Evolutionary conservation across 2,888 invertebrate genomes (phyloP).

Genomic region (Abrostola triplasia): DNA sequence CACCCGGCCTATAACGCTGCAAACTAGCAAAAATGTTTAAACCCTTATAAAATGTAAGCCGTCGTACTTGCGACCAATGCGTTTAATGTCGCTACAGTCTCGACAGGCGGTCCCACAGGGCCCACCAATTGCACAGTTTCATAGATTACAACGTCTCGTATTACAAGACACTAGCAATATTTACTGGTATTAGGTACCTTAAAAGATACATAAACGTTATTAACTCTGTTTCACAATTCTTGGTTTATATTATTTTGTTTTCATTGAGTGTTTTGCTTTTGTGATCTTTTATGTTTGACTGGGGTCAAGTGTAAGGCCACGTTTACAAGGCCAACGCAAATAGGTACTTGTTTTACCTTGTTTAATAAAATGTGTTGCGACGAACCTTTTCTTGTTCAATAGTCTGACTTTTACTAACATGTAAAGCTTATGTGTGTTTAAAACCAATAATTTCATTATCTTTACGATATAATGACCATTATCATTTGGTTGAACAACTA

Average conservation of each 20-base stretch:
- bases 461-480: background rate
- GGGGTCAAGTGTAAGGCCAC: background rate
- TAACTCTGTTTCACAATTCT: conserved; percentile 13
- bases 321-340: conserved; percentile 1
- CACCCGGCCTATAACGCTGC: conserved; percentile 2
- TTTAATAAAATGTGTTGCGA: background rate
- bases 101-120: conserved; percentile 48
- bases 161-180: conserved; percentile 48
- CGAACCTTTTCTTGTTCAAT: too few relatives aligned
- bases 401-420: too few relatives aligned
- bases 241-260: conserved; percentile 31
- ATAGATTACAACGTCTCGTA: conserved; percentile 43
- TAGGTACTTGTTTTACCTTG: background rate
- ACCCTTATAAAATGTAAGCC: conserved; percentile 19
- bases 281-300: conserved; percentile 2
- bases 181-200: conserved; percentile 37
- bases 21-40: conserved; percentile 8
- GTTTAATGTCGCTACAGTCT: conserved; percentile 38
- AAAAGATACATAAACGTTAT: conserved; percentile 35
- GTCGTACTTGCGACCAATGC: conserved; percentile 22
- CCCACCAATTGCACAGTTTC: conserved; percentile 28
- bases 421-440: too few relatives aligned
- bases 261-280: conserved; percentile 21
- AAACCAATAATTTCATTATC: too few relatives aligned
- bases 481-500: background rate